phyloP scores from a whole-genome alignment of 2,113 vertebrate genomes.

The Nansenia antarctica region DNA sequence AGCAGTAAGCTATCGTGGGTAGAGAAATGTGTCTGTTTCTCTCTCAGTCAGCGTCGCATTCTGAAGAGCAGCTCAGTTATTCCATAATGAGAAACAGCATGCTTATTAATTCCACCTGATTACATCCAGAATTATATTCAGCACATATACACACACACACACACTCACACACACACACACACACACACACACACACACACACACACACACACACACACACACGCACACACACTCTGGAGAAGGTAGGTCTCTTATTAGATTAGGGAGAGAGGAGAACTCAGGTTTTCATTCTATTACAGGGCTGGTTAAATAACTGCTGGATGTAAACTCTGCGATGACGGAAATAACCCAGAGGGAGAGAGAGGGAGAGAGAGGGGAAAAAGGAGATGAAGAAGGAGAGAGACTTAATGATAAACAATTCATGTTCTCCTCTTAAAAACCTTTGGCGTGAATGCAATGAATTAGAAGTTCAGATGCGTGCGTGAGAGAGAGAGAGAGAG shows the following conservation, averaged over 20 bases:
- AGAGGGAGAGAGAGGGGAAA: not conserved
- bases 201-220: slow-evolving; percentile 21
- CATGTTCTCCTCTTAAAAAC: not conserved
- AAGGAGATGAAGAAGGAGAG: not conserved
- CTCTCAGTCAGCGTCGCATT: slow-evolving; percentile 47
- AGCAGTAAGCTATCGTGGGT: slow-evolving; percentile 20
- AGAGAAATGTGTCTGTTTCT: slow-evolving; percentile 35
- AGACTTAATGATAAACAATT: not conserved
- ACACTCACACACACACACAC: slow-evolving; percentile 20
- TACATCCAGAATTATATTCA: slow-evolving; percentile 60
- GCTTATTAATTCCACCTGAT: slow-evolving; percentile 77
- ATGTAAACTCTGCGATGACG: not conserved
- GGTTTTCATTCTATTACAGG: slow-evolving; percentile 56
- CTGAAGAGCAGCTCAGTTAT: slow-evolving; percentile 67
- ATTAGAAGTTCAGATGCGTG: not conserved
- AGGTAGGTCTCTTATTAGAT: slow-evolving; percentile 66
- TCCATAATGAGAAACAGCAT: slow-evolving; percentile 75
- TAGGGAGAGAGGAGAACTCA: slow-evolving; percentile 37
- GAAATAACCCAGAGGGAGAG: not conserved
- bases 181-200: slow-evolving; percentile 8
- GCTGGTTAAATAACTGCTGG: slow-evolving; percentile 31
- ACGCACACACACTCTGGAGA: slow-evolving; percentile 18
- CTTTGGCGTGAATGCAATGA: not conserved
- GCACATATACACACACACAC: not conserved
- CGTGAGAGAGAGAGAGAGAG: no score